These are phyloP conservation scores for Itoplectis maculator DNA, from an alignment of 2,888 invertebrate genomes.

Conservation along the genomic window DNA sequence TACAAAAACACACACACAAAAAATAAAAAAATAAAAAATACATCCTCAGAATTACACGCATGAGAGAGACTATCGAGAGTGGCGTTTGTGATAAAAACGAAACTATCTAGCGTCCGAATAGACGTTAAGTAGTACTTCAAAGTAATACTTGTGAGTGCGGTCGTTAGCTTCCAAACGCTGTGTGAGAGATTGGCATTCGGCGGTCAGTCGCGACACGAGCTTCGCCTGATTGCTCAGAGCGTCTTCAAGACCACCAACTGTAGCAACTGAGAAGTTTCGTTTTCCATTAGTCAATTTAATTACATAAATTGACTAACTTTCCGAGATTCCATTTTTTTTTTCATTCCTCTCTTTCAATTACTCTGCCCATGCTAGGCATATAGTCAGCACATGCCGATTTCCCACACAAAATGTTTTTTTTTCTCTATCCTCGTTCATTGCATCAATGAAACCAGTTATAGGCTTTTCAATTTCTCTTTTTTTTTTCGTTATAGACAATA, in stretches of 20 bases:
- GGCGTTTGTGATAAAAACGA: slow-evolving; percentile 1
- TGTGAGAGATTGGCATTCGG: slow-evolving; percentile 95
- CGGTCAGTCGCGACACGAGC: slow-evolving; percentile 96
- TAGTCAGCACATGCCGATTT: slow-evolving; percentile 82
- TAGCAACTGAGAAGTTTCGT: slow-evolving; percentile 90
- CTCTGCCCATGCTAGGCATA: slow-evolving; percentile 82
- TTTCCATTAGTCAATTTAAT: slow-evolving; percentile 75
- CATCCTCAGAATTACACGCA: not conserved
- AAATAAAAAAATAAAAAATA: not conserved
- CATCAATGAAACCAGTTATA: not conserved
- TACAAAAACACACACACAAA: not conserved
- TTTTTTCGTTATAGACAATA: slow-evolving; percentile 76
- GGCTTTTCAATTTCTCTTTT: slow-evolving; percentile 48
- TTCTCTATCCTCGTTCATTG: slow-evolving; percentile 14
- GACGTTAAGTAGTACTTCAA: slow-evolving; percentile 63
- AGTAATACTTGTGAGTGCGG: slow-evolving; percentile 93
- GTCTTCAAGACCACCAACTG: slow-evolving; percentile 95
- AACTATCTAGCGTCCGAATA: slow-evolving; percentile 61
- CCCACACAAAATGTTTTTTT: slow-evolving; percentile 77
- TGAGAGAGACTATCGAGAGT: not conserved
- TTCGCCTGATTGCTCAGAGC: slow-evolving; percentile 96
- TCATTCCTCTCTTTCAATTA: slow-evolving; percentile 33
- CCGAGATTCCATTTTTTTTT: slow-evolving; percentile 52
- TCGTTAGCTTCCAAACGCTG: slow-evolving; percentile 95
- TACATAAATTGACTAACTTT: slow-evolving; percentile 75